Evolutionary conservation across 2,888 invertebrate species (phyloP).

Genomic region (Mimumesa dahlbomi): DNA sequence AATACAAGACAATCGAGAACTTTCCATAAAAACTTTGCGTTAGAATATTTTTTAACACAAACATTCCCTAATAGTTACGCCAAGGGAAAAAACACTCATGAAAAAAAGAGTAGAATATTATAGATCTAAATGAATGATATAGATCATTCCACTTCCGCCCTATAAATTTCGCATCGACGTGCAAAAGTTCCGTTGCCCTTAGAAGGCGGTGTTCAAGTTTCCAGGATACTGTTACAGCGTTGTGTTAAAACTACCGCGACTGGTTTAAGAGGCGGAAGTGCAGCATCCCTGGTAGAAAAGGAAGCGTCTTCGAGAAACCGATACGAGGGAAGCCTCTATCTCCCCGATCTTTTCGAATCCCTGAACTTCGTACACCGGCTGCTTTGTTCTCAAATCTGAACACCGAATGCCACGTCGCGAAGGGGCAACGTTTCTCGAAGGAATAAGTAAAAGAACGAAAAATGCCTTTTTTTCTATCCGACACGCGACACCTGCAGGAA

Average conservation of each 20-base stretch:
- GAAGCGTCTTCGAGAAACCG: constrained; percentile 31
- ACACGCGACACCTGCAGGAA: constrained; percentile 4
- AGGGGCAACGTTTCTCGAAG: neutral
- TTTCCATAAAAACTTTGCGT: no score
- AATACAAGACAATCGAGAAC: no score
- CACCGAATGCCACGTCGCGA: neutral
- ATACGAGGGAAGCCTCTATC: constrained; percentile 21
- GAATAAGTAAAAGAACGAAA: neutral
- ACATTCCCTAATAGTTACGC: no score
- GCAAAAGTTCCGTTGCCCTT: neutral
- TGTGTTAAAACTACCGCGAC: constrained; percentile 28
- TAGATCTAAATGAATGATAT: no score
- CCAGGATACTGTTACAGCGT: no score
- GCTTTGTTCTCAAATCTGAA: neutral
- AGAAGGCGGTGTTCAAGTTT: constrained; percentile 11
- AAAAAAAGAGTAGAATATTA: no score
- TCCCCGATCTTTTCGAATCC: constrained; percentile 5
- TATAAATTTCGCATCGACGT: no score
- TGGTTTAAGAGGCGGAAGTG: constrained; percentile 42
- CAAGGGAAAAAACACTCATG: no score
- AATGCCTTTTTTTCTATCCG: neutral
- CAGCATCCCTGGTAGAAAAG: constrained; percentile 26
- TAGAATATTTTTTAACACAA: no score
- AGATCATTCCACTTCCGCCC: no score
- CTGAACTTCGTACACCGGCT: neutral